phyloP scores from a whole-genome alignment of 2,113 vertebrate genomes.

The Grus americana region DNA sequence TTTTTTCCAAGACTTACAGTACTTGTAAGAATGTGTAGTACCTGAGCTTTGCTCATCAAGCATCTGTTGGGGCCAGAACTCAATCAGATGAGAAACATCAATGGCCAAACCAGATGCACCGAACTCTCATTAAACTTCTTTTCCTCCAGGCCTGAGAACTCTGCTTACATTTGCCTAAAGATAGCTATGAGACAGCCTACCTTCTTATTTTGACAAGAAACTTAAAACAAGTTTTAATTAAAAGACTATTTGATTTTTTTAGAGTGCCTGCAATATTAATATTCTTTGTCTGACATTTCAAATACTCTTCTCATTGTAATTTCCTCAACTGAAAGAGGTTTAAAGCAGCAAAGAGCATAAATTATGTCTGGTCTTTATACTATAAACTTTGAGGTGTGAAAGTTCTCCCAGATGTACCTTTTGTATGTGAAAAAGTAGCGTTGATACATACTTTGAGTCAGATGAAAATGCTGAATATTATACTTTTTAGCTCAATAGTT shows the following conservation, averaged over 20 bases:
- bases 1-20: background rate
- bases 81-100: background rate
- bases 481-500: background rate
- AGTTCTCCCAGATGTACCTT: background rate
- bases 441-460: background rate
- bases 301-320: background rate
- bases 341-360: slow-evolving; percentile 7
- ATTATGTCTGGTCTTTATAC: background rate
- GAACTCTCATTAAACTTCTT: background rate
- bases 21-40: background rate
- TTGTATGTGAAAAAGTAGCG: background rate
- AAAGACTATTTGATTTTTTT: background rate
- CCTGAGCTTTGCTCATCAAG: background rate
- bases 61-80: background rate
- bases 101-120: background rate
- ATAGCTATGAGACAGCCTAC: background rate
- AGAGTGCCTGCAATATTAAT: background rate
- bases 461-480: background rate
- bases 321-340: background rate
- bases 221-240: slow-evolving; percentile 35
- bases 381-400: background rate
- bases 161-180: slow-evolving; percentile 1
- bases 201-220: slow-evolving; percentile 40
- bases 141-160: background rate
- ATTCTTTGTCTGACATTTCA: slow-evolving; percentile 28